Base-by-base conservation (phyloP, 2,797 vertebrate genomes). In the Hephaestus fuliginosus region DNA sequence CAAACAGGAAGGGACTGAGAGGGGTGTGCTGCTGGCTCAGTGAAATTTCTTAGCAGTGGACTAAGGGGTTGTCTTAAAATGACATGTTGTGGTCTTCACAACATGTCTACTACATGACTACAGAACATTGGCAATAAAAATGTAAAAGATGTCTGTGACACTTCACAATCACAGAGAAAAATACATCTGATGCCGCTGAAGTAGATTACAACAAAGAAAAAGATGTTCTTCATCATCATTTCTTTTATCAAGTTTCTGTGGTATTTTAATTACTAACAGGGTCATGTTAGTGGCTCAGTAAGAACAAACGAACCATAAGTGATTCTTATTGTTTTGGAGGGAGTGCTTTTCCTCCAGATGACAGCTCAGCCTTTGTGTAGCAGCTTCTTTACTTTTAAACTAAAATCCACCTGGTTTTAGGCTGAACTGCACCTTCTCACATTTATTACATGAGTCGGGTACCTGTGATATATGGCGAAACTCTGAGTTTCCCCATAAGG, bases 1-100 rank as follows among this genome's bases (percentile, higher is more conserved):
- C 53, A 76, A 85, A 76, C 58, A 68, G 22, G 4, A 8, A 15
- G 41, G 15, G 30, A n/a, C 33, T 41, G 60, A 52, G 58, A 76
- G 15, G 18, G 0, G 57, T 1, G 17, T 9, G 68, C 14, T 28
- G 69, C 74, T 28, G 62, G 44, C 57, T 84, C 53, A 15, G 66
- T 46, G 57, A 80, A 80, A 68, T n/a, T 70, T 63, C 73, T 65
- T 1, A 18, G 1, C 36, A 20, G 2, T 25, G 25, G 60, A 56
- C 20, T 28, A 11, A 13, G 14, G n/a, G 7, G 0, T 9, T 8
- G 0, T 44, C 41, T 70, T 13, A 33, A 65, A 74, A 70, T 39
- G 0, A 9, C 52, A 52, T 8, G 41, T 18, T 22, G 11, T 8
- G 36, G 25, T 72, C 33, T 41, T 18, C 13, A 25, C 25, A 25